Conservation (phyloP, 2,113 vertebrate species). For the Peromyscus maniculatus region DNA sequence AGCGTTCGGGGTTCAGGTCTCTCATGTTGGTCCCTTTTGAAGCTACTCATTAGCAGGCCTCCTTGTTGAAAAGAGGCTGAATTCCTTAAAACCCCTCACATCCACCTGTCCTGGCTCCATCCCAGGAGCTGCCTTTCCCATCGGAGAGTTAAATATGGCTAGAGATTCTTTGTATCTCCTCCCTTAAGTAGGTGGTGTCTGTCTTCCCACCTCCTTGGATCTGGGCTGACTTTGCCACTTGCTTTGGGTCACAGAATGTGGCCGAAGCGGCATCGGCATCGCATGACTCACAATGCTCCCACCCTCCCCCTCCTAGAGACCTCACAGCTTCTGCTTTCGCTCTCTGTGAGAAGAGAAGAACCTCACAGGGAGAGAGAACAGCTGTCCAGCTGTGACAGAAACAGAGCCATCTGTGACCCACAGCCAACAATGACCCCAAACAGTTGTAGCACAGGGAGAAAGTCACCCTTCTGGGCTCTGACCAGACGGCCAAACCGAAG, state of each 20-base stretch:
- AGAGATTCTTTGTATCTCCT: background rate
- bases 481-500: background rate
- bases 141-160: background rate
- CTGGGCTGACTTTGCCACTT: background rate
- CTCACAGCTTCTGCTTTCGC: background rate
- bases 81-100: background rate
- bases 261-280: background rate
- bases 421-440: background rate
- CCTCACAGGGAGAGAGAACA: background rate
- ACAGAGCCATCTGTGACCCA: background rate
- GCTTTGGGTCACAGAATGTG: background rate
- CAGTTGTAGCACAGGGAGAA: background rate
- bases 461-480: background rate
- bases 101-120: background rate
- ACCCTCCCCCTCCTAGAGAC: background rate
- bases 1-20: background rate
- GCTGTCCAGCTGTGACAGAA: background rate
- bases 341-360: background rate
- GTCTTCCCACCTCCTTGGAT: background rate
- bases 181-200: background rate
- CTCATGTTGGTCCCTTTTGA: background rate
- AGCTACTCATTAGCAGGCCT: background rate
- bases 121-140: background rate
- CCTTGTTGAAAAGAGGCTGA: conserved; percentile 18
- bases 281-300: background rate